Evolutionary conservation across 2,113 vertebrate genomes (phyloP).

Genomic region (Odocoileus virginianus): DNA sequence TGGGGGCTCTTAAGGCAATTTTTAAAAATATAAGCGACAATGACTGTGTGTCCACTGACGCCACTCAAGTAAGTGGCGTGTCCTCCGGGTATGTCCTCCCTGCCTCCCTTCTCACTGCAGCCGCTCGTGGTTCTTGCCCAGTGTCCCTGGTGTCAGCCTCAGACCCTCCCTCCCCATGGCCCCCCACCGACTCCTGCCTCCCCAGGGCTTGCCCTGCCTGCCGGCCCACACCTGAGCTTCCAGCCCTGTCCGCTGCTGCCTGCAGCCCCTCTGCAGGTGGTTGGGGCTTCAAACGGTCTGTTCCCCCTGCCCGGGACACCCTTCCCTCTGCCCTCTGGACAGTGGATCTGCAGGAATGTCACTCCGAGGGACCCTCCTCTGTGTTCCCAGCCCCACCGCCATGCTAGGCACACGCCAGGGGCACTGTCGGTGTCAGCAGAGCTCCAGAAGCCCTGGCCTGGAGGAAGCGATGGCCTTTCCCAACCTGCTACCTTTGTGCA

Average conservation of each 20-base stretch:
- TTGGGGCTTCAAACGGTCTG: fast-evolving
- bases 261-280: neutral
- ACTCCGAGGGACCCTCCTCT: neutral
- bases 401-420: neutral
- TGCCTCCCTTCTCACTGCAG: neutral
- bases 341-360: neutral
- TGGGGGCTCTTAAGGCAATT: neutral
- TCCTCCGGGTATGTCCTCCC: neutral
- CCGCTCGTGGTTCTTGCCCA: fast-evolving
- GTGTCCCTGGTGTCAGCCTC: neutral
- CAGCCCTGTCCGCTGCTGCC: fast-evolving
- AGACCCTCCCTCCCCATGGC: no score
- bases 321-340: neutral
- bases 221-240: fast-evolving
- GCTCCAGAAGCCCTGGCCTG: neutral
- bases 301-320: neutral
- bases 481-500: neutral
- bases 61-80: fast-evolving
- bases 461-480: neutral
- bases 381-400: neutral
- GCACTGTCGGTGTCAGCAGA: fast-evolving
- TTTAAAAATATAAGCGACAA: neutral
- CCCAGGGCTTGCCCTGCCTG: no score
- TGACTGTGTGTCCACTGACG: neutral
- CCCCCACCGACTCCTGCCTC: neutral